phyloP scores from a whole-genome alignment of 64 coral and sea anemone species.

The Montipora capricornis region DNA sequence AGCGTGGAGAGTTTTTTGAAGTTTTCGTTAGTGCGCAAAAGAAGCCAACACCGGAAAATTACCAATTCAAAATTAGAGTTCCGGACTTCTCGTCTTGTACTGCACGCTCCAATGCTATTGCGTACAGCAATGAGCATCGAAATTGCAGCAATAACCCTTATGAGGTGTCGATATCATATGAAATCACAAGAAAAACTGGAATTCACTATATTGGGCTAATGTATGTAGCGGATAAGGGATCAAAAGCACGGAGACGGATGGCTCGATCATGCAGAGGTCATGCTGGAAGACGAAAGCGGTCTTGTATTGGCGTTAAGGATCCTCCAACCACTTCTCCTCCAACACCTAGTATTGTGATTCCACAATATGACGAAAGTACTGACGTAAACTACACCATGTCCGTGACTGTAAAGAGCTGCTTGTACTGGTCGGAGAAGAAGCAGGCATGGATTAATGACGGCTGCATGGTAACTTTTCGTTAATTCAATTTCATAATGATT shows the following conservation, averaged over 20 bases:
- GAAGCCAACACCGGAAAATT: constrained; percentile 43
- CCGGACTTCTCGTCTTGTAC: constrained; percentile 61
- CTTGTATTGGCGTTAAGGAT: constrained; percentile 70
- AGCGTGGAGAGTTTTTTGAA: background rate
- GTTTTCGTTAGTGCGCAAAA: constrained; percentile 38
- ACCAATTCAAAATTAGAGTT: constrained; percentile 41
- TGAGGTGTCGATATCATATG: constrained; percentile 38
- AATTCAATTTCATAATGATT: background rate
- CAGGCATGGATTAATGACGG: constrained; percentile 63
- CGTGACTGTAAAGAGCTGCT: constrained; percentile 30
- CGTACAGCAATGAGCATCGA: background rate
- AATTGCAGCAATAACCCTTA: constrained; percentile 60
- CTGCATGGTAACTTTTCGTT: constrained; percentile 37
- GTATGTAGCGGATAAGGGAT: background rate
- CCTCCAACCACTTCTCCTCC: constrained; percentile 73
- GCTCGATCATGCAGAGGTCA: constrained; percentile 6
- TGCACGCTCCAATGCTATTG: background rate
- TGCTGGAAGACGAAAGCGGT: constrained; percentile 49
- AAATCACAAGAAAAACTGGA: constrained; percentile 40
- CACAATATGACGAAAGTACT: constrained; percentile 44
- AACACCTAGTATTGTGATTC: constrained; percentile 41
- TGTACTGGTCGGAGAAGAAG: constrained; percentile 67
- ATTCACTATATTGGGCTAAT: constrained; percentile 65
- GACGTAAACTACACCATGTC: constrained; percentile 71
- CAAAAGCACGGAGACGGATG: background rate